These are phyloP conservation scores for Rhamphomyia laevipes DNA, from an alignment of 2,888 invertebrate genomes.

Conservation along the genomic window DNA sequence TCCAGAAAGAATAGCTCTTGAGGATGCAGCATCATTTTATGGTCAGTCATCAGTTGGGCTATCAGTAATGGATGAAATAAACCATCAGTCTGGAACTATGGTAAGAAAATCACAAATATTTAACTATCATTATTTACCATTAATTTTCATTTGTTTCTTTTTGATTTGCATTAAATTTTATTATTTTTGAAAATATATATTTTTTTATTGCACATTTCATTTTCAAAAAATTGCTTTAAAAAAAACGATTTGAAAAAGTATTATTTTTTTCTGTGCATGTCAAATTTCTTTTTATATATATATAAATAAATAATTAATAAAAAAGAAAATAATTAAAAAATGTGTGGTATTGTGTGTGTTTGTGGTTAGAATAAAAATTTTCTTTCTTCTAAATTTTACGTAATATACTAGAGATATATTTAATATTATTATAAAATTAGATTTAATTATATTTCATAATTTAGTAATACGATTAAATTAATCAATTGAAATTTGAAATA, in stretches of 20 bases:
- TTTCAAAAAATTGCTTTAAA: conserved; percentile 15
- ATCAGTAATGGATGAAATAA: conserved; percentile 44
- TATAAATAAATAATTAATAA: conserved; percentile 14
- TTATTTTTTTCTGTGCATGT: conserved; percentile 3
- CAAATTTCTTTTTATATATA: too few relatives aligned
- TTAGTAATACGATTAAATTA: too few relatives aligned
- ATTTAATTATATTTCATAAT: too few relatives aligned
- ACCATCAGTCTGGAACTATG: conserved; percentile 40
- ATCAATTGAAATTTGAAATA: too few relatives aligned
- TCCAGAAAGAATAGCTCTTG: conserved; percentile 34
- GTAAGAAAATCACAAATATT: conserved; percentile 30
- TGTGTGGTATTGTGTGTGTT: too few relatives aligned
- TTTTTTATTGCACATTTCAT: conserved; percentile 14
- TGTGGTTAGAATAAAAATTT: too few relatives aligned
- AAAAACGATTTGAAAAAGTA: conserved; percentile 6
- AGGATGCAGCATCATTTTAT: conserved; percentile 35
- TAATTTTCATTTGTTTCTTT: conserved; percentile 24
- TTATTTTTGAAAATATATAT: conserved; percentile 26
- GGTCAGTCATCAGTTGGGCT: conserved; percentile 41
- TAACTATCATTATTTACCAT: conserved; percentile 19
- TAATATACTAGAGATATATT: too few relatives aligned
- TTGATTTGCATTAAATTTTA: conserved; percentile 28
- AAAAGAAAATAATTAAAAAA: background rate
- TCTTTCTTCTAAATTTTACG: too few relatives aligned
- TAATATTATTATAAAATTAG: too few relatives aligned